Percentiles rank a stretch among this genome's conserved stretches.
phyloP scores from a whole-genome alignment of 1,140 invertebrate species.

The Bombyx mandarina region DNA sequence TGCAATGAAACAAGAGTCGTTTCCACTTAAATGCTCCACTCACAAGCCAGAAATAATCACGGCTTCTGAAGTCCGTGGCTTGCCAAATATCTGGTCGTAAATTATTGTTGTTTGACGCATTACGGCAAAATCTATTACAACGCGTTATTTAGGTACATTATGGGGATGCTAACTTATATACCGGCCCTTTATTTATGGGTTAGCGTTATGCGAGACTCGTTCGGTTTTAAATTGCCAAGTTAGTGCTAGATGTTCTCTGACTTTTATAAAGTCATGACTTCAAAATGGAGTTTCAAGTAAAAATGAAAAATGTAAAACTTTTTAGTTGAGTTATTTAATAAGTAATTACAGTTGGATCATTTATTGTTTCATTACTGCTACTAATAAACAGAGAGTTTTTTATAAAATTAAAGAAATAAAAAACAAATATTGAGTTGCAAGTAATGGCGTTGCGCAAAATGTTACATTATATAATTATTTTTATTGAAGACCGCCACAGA shows the following conservation, averaged over 20 bases:
- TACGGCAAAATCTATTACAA: constrained; percentile 57
- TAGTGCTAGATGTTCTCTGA: background rate
- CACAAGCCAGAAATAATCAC: constrained; percentile 45
- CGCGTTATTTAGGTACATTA: constrained; percentile 22
- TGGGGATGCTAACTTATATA: constrained; percentile 7
- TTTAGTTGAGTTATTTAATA: no score
- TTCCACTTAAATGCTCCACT: constrained; percentile 30
- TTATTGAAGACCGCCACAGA: no score
- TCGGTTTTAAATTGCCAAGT: background rate
- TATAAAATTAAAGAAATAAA: no score
- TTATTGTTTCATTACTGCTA: no score
- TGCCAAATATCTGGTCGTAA: constrained; percentile 58
- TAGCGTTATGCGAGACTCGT: constrained; percentile 2
- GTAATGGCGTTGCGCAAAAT: no score
- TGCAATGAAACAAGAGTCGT: constrained; percentile 17
- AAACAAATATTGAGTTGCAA: no score
- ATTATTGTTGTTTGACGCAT: constrained; percentile 59
- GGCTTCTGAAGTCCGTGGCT: constrained; percentile 35
- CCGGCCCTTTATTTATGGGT: constrained; percentile 3
- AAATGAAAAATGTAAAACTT: no score
- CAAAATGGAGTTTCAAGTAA: no score
- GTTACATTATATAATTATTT: no score
- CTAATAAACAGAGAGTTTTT: no score
- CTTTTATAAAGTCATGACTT: no score
- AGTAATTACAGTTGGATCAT: no score